A percentile compares a stretch with the other conserved stretches of the same genome.
These are phyloP conservation scores for Megalopta genalis DNA, from an alignment of 1,140 invertebrate genomes.

Conservation along the genomic window DNA sequence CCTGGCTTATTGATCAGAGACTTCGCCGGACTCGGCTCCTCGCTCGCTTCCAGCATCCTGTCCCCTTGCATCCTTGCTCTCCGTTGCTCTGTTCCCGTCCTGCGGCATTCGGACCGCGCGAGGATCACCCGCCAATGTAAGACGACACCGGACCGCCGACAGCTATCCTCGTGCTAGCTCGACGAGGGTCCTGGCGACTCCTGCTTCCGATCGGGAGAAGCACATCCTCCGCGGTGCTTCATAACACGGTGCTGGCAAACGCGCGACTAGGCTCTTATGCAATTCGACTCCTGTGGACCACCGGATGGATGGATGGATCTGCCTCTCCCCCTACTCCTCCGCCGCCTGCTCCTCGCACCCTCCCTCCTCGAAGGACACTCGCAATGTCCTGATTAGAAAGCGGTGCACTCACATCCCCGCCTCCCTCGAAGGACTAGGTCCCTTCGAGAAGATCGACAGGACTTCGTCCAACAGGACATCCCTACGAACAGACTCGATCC, in stretches of 20 bases:
- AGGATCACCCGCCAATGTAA: background rate
- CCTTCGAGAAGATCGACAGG: no score
- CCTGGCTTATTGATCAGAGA: constrained; percentile 53
- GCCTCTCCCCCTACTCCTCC: no score
- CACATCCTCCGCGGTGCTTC: background rate
- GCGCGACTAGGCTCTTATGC: background rate
- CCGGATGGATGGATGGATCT: no score
- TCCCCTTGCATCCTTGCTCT: constrained; percentile 37
- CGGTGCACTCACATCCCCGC: background rate
- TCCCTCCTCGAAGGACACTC: constrained; percentile 23
- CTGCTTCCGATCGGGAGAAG: constrained; percentile 11
- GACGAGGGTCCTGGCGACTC: background rate
- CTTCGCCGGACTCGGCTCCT: constrained; percentile 40
- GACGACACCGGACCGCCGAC: background rate
- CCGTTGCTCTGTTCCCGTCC: background rate
- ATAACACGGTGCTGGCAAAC: background rate
- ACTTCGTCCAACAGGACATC: no score
- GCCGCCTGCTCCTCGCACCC: background rate
- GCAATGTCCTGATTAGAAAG: background rate
- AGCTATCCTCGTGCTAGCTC: constrained; percentile 24
- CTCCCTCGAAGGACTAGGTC: no score
- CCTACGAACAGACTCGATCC: background rate
- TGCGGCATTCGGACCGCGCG: constrained; percentile 6
- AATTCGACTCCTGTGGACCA: no score
- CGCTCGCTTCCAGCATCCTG: constrained; percentile 43